A percentile compares a stretch with the other conserved stretches of the same genome.
These are phyloP conservation scores for Malacosoma neustria DNA, from an alignment of 2,888 invertebrate species.

Conservation along the genomic window DNA sequence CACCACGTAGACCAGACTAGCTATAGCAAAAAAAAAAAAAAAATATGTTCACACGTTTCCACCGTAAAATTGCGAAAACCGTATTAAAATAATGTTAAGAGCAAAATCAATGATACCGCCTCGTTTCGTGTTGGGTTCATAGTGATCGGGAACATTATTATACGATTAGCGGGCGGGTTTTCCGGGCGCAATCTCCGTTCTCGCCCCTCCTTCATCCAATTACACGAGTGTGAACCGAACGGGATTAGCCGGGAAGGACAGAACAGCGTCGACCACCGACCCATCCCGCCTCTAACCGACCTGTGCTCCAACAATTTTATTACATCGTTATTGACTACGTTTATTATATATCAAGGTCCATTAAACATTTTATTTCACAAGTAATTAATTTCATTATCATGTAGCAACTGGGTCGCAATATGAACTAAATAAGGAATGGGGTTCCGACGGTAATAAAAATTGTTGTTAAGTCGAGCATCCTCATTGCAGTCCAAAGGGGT, in stretches of 20 bases:
- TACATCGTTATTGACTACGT: neutral
- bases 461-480: slow-evolving; percentile 8
- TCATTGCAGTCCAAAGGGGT: too few species aligned
- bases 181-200: slow-evolving; percentile 53
- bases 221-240: slow-evolving; percentile 63
- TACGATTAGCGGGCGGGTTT: slow-evolving; percentile 56
- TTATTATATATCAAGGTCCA: neutral
- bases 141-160: slow-evolving; percentile 47
- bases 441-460: neutral
- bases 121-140: slow-evolving; percentile 24
- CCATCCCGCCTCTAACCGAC: neutral
- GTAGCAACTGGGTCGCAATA: neutral
- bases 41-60: too few species aligned
- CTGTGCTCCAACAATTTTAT: neutral
- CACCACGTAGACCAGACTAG: too few species aligned
- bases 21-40: too few species aligned
- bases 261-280: neutral
- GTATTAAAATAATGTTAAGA: neutral
- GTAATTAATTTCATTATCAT: neutral
- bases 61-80: too few species aligned
- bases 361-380: neutral
- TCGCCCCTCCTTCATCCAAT: slow-evolving; percentile 64
- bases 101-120: slow-evolving; percentile 17
- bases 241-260: slow-evolving; percentile 44
- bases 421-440: neutral